Evolutionary conservation across 2,888 invertebrate species (phyloP).

Genomic region (Drosophila lutescens): DNA sequence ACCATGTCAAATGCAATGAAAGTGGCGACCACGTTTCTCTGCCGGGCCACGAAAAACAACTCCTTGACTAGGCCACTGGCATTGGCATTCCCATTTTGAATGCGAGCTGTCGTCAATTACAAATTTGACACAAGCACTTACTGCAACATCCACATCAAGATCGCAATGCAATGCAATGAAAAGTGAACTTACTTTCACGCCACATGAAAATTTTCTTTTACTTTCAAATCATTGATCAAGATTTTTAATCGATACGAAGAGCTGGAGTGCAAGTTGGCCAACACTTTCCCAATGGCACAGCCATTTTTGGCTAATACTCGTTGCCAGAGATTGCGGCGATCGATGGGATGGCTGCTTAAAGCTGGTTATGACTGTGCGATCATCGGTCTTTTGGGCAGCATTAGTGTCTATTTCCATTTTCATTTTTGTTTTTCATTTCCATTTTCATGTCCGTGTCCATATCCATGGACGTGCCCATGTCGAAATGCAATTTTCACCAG

Average conservation of each 20-base stretch:
- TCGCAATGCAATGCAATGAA: conserved; percentile 52
- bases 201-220: conserved; percentile 49
- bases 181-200: conserved; percentile 71
- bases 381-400: conserved; percentile 28
- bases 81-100: conserved; percentile 31
- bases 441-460: conserved; percentile 9
- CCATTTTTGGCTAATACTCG: conserved; percentile 70
- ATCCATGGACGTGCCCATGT: conserved; percentile 30
- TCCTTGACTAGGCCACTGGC: conserved; percentile 32
- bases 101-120: conserved; percentile 55
- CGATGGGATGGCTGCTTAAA: conserved; percentile 17
- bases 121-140: conserved; percentile 73
- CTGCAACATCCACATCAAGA: conserved; percentile 36
- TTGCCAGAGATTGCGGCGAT: conserved; percentile 13
- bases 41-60: conserved; percentile 18
- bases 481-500: conserved; percentile 47
- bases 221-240: conserved; percentile 77
- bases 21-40: conserved; percentile 54
- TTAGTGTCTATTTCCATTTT: conserved; percentile 17
- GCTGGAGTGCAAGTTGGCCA: conserved; percentile 43
- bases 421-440: conserved; percentile 9
- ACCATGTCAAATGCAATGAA: conserved; percentile 70
- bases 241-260: conserved; percentile 60
- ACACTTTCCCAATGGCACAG: conserved; percentile 65
- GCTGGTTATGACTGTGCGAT: conserved; percentile 31